Evolutionary conservation across 2,888 invertebrate species (phyloP).

Genomic region (Hyles lineata): DNA sequence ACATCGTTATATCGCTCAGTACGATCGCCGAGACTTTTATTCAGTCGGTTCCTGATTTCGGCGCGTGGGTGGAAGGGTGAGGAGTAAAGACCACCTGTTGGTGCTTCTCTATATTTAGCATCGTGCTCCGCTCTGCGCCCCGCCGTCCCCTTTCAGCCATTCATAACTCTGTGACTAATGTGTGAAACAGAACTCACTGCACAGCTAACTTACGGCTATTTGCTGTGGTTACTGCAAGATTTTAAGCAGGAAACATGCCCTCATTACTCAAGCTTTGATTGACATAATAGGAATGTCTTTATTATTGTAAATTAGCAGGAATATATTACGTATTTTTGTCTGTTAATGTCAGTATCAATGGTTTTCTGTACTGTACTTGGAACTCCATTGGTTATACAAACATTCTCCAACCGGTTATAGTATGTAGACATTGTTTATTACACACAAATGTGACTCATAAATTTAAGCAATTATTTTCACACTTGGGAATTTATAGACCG

Average conservation of each 20-base stretch:
- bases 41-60: conserved; percentile 27
- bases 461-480: conserved; percentile 13
- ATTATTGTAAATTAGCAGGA: neutral
- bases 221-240: neutral
- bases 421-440: neutral
- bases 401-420: neutral
- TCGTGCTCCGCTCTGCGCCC: conserved; percentile 46
- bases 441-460: conserved; percentile 23
- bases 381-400: neutral
- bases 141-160: conserved; percentile 60
- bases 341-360: neutral
- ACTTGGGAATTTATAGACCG: conserved; percentile 11
- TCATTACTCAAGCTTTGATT: conserved; percentile 2
- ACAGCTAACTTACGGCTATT: conserved; percentile 40
- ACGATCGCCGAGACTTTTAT: conserved; percentile 18
- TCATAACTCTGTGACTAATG: conserved; percentile 81
- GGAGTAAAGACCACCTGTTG: conserved; percentile 74
- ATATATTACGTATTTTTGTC: neutral
- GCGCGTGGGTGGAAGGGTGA: conserved; percentile 62
- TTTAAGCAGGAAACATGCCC: conserved; percentile 7
- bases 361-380: neutral
- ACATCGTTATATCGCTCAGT: neutral
- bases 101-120: conserved; percentile 74
- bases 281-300: neutral
- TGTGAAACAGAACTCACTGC: conserved; percentile 60